Base-by-base conservation (phyloP, 2,113 vertebrate species). In the Scomber scombrus region DNA sequence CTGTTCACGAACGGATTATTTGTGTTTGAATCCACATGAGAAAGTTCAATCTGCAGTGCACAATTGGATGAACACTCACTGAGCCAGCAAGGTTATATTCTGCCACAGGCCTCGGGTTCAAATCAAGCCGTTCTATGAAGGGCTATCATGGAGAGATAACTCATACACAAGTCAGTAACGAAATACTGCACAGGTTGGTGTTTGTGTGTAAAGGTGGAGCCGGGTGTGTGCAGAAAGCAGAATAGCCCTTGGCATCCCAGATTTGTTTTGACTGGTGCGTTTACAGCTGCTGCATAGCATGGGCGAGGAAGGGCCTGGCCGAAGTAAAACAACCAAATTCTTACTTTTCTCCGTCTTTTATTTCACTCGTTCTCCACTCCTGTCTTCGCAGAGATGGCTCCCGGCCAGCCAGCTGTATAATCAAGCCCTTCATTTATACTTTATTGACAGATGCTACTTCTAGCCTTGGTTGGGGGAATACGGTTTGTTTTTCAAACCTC, bases 391-490 rank as follows among this genome's bases (percentile, higher is more conserved):
- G 88, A 60, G 58, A 91, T 91, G 93, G 91, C 93, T 90, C 77
- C 54, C 2, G 73, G 89, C 91, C 90, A 94, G 86, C 85, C 92
- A 94, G 93, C 93, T 94, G 94, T 93, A 93, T 91, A 95, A 95
- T 93, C 92, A 94, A 86, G 82, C 67, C 81, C 78, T 92, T 90
- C 90, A 90, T 89, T 92, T 93, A 82, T 85, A 84, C 90, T 91
- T 93, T 95, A 95, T 94, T 95, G 94, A 95, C 93, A 93, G 91
- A 94, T 94, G 90, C 93, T 91, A 91, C 90, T 90, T 88, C 84
- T 72, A 87, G 87, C 81, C 82, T 80, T 55, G 84, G 82, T 87
- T 58, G 66, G 70, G 82, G 81, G 86, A 91, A 83, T 69, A 90
- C 26, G 55, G 87, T 93, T 91, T 90, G 73, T 85, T 90, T 92